Evolutionary conservation across 1,140 invertebrate genomes (phyloP).

Genomic region (Lutraria rhynchaena): DNA sequence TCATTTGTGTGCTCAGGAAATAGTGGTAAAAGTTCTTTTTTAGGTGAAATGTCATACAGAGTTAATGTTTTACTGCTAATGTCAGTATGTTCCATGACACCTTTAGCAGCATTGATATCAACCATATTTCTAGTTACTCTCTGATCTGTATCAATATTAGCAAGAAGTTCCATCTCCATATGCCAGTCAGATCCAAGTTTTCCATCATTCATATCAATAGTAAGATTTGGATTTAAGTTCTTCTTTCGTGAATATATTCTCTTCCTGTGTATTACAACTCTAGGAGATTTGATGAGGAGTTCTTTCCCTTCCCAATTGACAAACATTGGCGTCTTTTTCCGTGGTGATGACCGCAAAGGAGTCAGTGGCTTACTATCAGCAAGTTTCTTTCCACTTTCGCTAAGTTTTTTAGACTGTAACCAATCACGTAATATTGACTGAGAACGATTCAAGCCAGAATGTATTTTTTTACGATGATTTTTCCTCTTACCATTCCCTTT

Average conservation of each 20-base stretch:
- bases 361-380: neutral
- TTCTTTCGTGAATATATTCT: neutral
- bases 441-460: no score
- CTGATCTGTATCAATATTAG: slow-evolving; percentile 26
- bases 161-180: slow-evolving; percentile 17
- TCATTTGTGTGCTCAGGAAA: no score
- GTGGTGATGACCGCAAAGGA: neutral
- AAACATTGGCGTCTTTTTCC: slow-evolving; percentile 23
- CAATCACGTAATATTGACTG: no score
- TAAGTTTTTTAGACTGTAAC: no score
- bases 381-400: neutral
- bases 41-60: no score
- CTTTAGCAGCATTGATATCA: slow-evolving; percentile 2
- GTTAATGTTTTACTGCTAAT: no score
- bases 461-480: no score
- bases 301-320: slow-evolving; percentile 52
- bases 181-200: slow-evolving; percentile 18
- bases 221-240: slow-evolving; percentile 18
- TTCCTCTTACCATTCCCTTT: no score
- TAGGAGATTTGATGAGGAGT: slow-evolving; percentile 35
- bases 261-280: slow-evolving; percentile 20
- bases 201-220: slow-evolving; percentile 51
- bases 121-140: slow-evolving; percentile 44
- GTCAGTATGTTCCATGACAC: no score
- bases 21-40: no score